phyloP scores from a whole-genome alignment of 2,797 vertebrate genomes.

The Ciconia nigra region DNA sequence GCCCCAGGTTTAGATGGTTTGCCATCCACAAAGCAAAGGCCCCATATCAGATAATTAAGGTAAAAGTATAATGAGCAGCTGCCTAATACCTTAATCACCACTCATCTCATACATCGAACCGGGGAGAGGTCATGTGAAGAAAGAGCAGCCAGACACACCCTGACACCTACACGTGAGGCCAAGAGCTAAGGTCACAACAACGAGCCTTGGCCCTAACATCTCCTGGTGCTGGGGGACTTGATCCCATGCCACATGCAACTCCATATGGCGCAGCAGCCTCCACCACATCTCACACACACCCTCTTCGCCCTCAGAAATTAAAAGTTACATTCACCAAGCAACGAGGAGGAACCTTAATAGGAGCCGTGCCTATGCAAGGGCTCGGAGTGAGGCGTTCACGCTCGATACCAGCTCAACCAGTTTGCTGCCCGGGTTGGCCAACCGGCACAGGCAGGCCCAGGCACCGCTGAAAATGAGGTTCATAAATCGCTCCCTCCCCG shows the following conservation, averaged over 20 bases:
- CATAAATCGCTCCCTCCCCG: not conserved
- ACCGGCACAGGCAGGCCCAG: constrained; percentile 24
- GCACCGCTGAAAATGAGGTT: not conserved
- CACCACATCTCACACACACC: not conserved
- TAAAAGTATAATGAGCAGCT: not conserved
- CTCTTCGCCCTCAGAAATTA: not conserved
- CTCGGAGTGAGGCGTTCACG: not conserved
- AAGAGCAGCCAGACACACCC: not conserved
- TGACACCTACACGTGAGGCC: fast-evolving
- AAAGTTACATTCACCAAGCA: not conserved
- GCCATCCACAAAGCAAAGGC: not conserved
- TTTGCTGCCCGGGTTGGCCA: not conserved
- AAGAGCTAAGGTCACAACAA: not conserved
- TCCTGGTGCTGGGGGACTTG: fast-evolving
- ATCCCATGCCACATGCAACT: fast-evolving
- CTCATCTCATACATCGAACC: fast-evolving
- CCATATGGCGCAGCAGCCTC: fast-evolving
- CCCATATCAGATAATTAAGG: not conserved
- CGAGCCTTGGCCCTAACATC: fast-evolving
- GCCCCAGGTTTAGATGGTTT: not conserved
- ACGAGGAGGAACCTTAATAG: not conserved
- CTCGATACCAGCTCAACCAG: constrained; percentile 45
- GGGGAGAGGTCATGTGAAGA: not conserved
- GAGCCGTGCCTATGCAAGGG: not conserved
- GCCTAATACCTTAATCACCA: not conserved